phyloP scores from a whole-genome alignment of 2,113 vertebrate species.

The Microcebus jonahi region DNA sequence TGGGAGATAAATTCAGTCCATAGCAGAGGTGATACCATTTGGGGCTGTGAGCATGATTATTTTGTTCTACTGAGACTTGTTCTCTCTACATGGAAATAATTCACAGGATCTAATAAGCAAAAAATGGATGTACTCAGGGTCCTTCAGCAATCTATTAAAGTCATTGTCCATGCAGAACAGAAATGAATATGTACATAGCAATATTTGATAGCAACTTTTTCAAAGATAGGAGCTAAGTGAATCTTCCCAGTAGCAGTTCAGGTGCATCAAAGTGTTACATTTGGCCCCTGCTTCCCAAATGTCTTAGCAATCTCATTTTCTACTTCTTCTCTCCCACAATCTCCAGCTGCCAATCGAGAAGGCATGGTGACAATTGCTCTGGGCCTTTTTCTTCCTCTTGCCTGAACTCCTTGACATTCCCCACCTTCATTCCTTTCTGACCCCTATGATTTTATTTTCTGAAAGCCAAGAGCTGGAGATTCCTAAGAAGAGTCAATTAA shows the following conservation, averaged over 20 bases:
- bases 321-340: not conserved
- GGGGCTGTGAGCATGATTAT: slow-evolving; percentile 42
- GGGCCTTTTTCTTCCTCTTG: not conserved
- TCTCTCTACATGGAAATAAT: slow-evolving; percentile 72
- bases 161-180: not conserved
- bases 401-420: not conserved
- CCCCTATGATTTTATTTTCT: not conserved
- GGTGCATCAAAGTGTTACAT: not conserved
- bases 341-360: not conserved
- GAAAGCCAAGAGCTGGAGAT: not conserved
- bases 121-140: not conserved
- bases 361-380: not conserved
- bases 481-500: not conserved
- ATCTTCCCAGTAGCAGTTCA: not conserved
- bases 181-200: not conserved
- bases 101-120: not conserved
- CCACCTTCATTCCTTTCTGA: not conserved
- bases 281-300: not conserved
- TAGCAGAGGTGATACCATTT: not conserved
- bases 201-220: not conserved
- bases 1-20: not conserved
- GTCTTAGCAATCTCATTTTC: not conserved
- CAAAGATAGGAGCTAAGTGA: not conserved
- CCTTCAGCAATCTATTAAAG: not conserved
- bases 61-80: slow-evolving; percentile 42